Conservation (phyloP, 1,140 invertebrate genomes). For the Brachionus plicatilis region DNA sequence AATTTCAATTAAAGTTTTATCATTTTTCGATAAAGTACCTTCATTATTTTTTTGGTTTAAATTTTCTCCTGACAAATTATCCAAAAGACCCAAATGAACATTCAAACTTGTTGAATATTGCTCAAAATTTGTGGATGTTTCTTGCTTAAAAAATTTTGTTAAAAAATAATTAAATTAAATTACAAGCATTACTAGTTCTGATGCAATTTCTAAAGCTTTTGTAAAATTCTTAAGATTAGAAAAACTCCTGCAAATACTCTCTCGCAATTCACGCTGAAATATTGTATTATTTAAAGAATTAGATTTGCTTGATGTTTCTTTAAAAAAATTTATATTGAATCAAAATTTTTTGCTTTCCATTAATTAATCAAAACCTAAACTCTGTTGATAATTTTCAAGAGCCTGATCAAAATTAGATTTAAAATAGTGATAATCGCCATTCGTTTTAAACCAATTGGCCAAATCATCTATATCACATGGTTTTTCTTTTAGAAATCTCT, state of each 20-base stretch:
- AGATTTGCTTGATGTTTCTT: background rate
- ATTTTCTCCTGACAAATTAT: background rate
- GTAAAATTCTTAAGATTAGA: background rate
- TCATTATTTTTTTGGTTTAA: background rate
- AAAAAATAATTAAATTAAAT: background rate
- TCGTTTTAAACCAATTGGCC: slow-evolving; percentile 34
- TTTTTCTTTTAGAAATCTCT: slow-evolving; percentile 18
- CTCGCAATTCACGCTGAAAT: slow-evolving; percentile 1
- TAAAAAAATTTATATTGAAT: background rate
- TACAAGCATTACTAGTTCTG: background rate
- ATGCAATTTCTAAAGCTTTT: background rate
- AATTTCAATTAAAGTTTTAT: background rate
- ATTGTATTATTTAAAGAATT: slow-evolving; percentile 1
- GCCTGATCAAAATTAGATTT: background rate
- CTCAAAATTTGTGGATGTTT: background rate
- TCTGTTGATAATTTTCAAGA: background rate
- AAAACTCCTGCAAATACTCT: slow-evolving; percentile 3
- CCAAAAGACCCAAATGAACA: background rate
- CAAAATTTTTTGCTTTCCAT: background rate
- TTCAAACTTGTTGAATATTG: slow-evolving; percentile 14
- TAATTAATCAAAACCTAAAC: background rate
- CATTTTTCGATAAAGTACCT: background rate
- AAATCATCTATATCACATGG: slow-evolving; percentile 14
- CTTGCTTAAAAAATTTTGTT: background rate
- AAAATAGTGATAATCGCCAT: slow-evolving; percentile 17